A percentile compares a stretch with the other conserved stretches of the same genome.
phyloP scores from a whole-genome alignment of 2,113 vertebrate species.

The Macquaria australasica region DNA sequence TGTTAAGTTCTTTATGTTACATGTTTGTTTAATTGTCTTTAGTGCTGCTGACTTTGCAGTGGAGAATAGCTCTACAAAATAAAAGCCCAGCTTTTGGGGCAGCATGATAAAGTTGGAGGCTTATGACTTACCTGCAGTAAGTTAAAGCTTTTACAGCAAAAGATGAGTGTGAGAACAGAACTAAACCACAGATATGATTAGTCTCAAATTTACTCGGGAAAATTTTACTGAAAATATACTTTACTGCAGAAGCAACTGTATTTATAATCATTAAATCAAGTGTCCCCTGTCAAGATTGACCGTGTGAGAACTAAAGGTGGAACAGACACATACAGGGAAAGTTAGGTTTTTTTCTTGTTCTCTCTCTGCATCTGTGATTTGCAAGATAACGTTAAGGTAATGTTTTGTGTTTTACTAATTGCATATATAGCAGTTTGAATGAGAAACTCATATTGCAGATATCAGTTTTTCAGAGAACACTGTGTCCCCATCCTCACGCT shows the following conservation, averaged over 20 bases:
- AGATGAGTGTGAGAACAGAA: not conserved
- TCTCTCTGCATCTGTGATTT: constrained; percentile 2
- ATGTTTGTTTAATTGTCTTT: constrained; percentile 25
- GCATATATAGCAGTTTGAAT: constrained; percentile 13
- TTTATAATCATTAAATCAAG: not conserved
- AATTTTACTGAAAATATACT: not conserved
- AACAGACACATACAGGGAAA: not conserved
- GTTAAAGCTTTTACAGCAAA: not conserved
- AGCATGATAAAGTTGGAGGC: not conserved
- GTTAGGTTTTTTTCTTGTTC: not conserved
- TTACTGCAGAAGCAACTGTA: not conserved
- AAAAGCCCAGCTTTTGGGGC: constrained; percentile 35
- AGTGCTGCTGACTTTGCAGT: constrained; percentile 41
- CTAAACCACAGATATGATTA: not conserved
- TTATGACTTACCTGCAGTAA: not conserved
- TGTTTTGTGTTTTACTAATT: constrained; percentile 39
- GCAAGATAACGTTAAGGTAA: not conserved
- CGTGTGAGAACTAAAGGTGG: not conserved
- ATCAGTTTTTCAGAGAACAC: constrained; percentile 39
- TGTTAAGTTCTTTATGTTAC: constrained; percentile 4
- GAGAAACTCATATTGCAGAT: not conserved
- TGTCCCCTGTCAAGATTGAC: not conserved
- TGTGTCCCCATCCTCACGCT: constrained; percentile 63
- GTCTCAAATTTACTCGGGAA: not conserved
- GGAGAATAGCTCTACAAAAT: constrained; percentile 7